A percentile compares a stretch with the other conserved stretches of the same genome.
phyloP scores from a whole-genome alignment of 2,113 vertebrate genomes.

The Atherinomorus stipes region DNA sequence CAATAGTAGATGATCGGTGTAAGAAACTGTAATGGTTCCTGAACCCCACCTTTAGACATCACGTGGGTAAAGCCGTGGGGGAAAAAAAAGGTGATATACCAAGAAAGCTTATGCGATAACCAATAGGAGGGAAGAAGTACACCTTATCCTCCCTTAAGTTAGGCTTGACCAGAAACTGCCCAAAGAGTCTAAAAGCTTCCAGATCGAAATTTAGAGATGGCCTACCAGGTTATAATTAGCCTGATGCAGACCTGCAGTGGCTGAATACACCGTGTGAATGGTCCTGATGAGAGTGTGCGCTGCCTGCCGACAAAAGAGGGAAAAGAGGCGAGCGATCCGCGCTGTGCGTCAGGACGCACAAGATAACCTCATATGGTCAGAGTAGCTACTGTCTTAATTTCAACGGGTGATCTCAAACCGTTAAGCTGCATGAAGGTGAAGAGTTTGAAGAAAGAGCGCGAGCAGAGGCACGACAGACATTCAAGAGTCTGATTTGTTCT shows the following conservation, averaged over 20 bases:
- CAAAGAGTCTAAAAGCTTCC: conserved; percentile 16
- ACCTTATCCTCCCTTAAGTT: conserved; percentile 27
- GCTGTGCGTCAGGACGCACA: conserved; percentile 74
- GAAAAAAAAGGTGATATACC: neutral
- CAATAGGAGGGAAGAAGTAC: conserved; percentile 43
- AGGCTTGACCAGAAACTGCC: conserved; percentile 40
- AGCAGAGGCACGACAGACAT: conserved; percentile 43
- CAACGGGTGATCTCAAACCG: conserved; percentile 28
- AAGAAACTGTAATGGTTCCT: conserved; percentile 4
- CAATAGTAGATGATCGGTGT: conserved; percentile 3
- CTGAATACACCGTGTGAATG: conserved; percentile 48
- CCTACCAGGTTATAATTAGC: conserved; percentile 48
- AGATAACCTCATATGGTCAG: conserved; percentile 63
- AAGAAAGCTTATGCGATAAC: conserved; percentile 17
- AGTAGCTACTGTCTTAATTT: conserved; percentile 25
- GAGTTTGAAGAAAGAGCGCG: conserved; percentile 27
- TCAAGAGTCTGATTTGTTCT: conserved; percentile 41
- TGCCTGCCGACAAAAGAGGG: conserved; percentile 68
- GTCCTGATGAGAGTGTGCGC: conserved; percentile 78
- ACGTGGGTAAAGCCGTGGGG: conserved; percentile 24
- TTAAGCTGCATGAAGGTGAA: conserved; percentile 29
- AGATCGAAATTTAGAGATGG: conserved; percentile 43
- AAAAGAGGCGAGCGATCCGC: conserved; percentile 60
- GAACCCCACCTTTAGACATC: conserved; percentile 37
- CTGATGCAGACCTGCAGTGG: conserved; percentile 58